Evolutionary conservation across 2,888 invertebrate genomes (phyloP), one percentile per base, ranked within the genome.

Genomic region (Lepidonotus clava): DNA sequence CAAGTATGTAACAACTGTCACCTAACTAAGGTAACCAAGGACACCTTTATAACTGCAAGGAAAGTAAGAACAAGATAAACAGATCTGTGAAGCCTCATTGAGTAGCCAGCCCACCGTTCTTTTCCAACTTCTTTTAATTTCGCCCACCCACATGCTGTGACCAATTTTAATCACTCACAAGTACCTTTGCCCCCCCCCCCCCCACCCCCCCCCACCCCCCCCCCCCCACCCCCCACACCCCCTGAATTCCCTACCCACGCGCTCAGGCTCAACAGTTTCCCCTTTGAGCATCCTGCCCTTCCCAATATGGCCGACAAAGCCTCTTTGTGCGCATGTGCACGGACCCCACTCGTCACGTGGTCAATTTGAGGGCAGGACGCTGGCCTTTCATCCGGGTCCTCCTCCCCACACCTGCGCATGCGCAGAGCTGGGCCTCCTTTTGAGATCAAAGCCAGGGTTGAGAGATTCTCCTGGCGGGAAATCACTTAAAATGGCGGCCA

Each of bases 401-500:
- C 24, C 61, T 24, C 24, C 32, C 32, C 61, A 61, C 61, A 61
- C 61, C 61, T 61, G 61, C 11, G 61, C 61, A 61, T 61, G 61
- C 61, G 61, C 61, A 61, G 28, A 61, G 61, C 61, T 28, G 61
- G 2, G 61, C 24, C 61, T n/a, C n/a, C n/a, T 61, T 1, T 61
- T 2, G 61, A 61, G 61, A 61, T 61, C 61, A 61, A 61, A 61
- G 61, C 24, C 28, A 61, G 61, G 28, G 28, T 61, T n/a, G n/a
- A n/a, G n/a, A n/a, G n/a, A n/a, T n/a, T n/a, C n/a, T n/a, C n/a
- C n/a, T 61, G 61, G 61, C 61, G 61, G 61, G 61, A 61, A 61
- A 61, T 61, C 61, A 61, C 61, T 61, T 61, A 61, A 24, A 61
- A 61, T 53, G 61, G 24, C 61, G 61, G 24, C 61, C 32, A 32